A percentile compares a stretch with the other conserved stretches of the same genome.
phyloP scores from a whole-genome alignment of 2,888 invertebrate genomes.

The Hyposoter didymator region DNA sequence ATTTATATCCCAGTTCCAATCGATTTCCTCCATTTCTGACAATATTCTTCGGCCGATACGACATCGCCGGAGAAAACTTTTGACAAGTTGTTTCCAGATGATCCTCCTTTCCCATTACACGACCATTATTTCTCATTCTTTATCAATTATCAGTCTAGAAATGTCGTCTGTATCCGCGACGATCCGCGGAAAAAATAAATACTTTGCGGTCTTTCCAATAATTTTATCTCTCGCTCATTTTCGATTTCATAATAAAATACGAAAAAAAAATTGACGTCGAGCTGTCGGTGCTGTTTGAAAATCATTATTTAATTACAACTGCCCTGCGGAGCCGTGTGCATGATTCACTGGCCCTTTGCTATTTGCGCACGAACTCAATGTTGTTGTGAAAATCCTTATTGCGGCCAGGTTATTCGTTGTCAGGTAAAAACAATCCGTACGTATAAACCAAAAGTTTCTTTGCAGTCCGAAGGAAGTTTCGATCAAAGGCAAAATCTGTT shows the following conservation, averaged over 20 bases:
- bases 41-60: constrained; percentile 39
- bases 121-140: constrained; percentile 45
- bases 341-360: background rate
- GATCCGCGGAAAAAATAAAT: background rate
- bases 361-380: background rate
- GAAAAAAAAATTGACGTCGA: background rate
- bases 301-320: background rate
- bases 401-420: background rate
- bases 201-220: background rate
- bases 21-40: constrained; percentile 26
- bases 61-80: constrained; percentile 24
- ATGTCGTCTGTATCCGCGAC: background rate
- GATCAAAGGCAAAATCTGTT: constrained; percentile 14
- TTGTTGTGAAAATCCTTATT: background rate
- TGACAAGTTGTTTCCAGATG: constrained; percentile 20
- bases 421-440: background rate
- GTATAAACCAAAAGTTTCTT: background rate
- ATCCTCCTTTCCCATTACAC: constrained; percentile 8
- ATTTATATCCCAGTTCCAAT: constrained; percentile 27
- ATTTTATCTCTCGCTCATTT: no score
- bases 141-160: constrained; percentile 30
- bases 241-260: background rate
- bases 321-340: no score
- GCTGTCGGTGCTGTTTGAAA: background rate
- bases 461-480: background rate